Evolutionary conservation across 2,888 invertebrate genomes (phyloP).

Genomic region (Sphinx pinastri): DNA sequence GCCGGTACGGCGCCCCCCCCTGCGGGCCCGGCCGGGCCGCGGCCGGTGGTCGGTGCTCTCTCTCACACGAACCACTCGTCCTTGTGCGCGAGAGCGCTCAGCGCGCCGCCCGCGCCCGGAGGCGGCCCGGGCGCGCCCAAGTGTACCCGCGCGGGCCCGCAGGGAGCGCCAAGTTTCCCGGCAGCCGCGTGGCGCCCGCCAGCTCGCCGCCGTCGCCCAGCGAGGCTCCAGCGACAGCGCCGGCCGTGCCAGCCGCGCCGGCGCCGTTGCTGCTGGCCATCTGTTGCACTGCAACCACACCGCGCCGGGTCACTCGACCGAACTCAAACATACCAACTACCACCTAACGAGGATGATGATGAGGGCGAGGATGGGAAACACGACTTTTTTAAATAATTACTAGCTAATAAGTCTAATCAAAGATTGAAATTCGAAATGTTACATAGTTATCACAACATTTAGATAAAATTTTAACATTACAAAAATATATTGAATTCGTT

Average conservation of each 20-base stretch:
- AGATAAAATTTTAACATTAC: neutral
- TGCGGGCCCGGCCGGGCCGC: slow-evolving; percentile 73
- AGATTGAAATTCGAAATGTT: neutral
- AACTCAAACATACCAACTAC: neutral
- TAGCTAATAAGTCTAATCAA: neutral
- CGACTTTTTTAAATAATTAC: neutral
- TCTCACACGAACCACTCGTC: slow-evolving; percentile 95
- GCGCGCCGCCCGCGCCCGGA: slow-evolving; percentile 96
- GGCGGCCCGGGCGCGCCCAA: slow-evolving; percentile 94
- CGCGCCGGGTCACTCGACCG: slow-evolving; percentile 31
- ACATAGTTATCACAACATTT: slow-evolving; percentile 11
- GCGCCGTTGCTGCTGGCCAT: slow-evolving; percentile 87
- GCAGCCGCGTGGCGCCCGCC: slow-evolving; percentile 81
- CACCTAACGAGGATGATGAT: neutral
- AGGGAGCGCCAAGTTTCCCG: slow-evolving; percentile 98
- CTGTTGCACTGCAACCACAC: slow-evolving; percentile 86
- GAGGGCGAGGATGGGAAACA: neutral
- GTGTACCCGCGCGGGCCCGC: slow-evolving; percentile 90
- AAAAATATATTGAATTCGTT: neutral
- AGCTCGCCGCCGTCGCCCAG: slow-evolving; percentile 82
- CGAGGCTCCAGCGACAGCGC: slow-evolving; percentile 76
- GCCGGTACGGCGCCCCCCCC: slow-evolving; percentile 73
- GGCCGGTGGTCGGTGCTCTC: neutral
- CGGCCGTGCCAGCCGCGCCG: slow-evolving; percentile 81
- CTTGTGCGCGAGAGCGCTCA: slow-evolving; percentile 91